Conservation (phyloP, 1,140 invertebrate genomes). For the Cylas formicarius region DNA sequence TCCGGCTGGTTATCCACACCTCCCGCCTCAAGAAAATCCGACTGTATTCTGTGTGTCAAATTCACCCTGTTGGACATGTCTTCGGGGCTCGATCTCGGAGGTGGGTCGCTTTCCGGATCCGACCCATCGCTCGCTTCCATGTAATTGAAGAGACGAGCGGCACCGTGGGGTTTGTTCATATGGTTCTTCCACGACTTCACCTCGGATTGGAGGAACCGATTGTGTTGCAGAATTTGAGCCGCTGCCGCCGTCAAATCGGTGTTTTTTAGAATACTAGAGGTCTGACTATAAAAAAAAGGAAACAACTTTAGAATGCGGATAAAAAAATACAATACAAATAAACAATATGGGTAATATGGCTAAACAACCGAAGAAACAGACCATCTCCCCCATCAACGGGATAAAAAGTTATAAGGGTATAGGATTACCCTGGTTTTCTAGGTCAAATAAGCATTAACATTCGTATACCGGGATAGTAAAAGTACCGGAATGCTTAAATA, state of each 20-base stretch:
- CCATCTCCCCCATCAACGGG: too few species aligned
- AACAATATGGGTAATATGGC: too few species aligned
- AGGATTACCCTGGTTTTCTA: too few species aligned
- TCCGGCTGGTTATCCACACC: slow-evolving; percentile 41
- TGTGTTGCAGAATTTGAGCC: slow-evolving; percentile 32
- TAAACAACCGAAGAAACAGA: too few species aligned
- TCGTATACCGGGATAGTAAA: too few species aligned
- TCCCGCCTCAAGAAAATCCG: slow-evolving; percentile 47
- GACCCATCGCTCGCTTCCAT: slow-evolving; percentile 53
- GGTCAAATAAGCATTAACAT: too few species aligned
- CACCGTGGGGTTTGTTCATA: slow-evolving; percentile 46
- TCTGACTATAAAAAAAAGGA: slow-evolving; percentile 13
- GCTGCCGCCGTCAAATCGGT: slow-evolving; percentile 32
- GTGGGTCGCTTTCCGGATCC: slow-evolving; percentile 40
- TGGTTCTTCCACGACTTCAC: slow-evolving; percentile 38
- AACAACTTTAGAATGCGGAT: too few species aligned
- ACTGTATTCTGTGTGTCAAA: slow-evolving; percentile 64
- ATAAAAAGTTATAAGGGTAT: too few species aligned
- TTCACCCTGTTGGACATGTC: slow-evolving; percentile 63
- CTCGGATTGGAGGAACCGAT: slow-evolving; percentile 33
- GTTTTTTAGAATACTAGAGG: slow-evolving; percentile 22
- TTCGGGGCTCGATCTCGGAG: slow-evolving; percentile 48
- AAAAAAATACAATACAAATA: too few species aligned
- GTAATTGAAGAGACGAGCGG: slow-evolving; percentile 51
- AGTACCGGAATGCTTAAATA: too few species aligned